Evolutionary conservation across 1,140 invertebrate genomes (phyloP), one percentile per base, ranked within the genome.

Genomic region (Drosophila dunni): DNA sequence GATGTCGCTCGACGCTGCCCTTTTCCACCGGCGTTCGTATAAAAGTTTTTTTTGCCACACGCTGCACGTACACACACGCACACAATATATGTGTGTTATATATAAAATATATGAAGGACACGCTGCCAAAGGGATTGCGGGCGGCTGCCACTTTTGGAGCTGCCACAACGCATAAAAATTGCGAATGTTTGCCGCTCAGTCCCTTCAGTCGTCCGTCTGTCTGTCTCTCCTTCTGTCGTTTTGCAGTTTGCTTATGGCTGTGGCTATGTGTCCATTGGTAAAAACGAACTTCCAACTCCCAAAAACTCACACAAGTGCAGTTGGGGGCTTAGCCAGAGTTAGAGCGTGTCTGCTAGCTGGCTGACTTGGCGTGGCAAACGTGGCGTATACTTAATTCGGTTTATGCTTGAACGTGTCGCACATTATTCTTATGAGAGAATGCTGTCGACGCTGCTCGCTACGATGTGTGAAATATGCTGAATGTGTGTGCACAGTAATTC

Each of bases 341-440:
- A 29, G n/a, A n/a, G 63, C 34, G 62, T 57, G 65, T 61, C 72
- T 66, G 46, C 70, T 66, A 44, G 62, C 66, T 71, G 70, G 51
- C 68, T 79, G 76, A 34, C 56, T 61, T 79, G 71, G 46, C 66
- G 24, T 82, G 83, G 83, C 83, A 79, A 86, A 88, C 80, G 83
- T 85, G 83, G 83, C 84, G 83, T 88, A 88, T 89, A 88, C 83
- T 88, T 88, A 88, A 88, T 88, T 88, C 83, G 84, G 79, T 88
- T 88, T 88, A 88, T 88, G 83, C 84, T 76, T 73, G 83, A 88
- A 88, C 83, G 83, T 88, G 83, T 88, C 79, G 77, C 83, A 89
- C 83, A 88, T 88, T 89, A 88, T 88, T 88, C 83, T 88, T 82
- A 77, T 88, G 79, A 63, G 64, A 33, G 29, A 20, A 46, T 36